Evolutionary conservation across 2,888 invertebrate species (phyloP), one percentile per base, ranked within the genome.

Genomic region (Pelosia muscerda): DNA sequence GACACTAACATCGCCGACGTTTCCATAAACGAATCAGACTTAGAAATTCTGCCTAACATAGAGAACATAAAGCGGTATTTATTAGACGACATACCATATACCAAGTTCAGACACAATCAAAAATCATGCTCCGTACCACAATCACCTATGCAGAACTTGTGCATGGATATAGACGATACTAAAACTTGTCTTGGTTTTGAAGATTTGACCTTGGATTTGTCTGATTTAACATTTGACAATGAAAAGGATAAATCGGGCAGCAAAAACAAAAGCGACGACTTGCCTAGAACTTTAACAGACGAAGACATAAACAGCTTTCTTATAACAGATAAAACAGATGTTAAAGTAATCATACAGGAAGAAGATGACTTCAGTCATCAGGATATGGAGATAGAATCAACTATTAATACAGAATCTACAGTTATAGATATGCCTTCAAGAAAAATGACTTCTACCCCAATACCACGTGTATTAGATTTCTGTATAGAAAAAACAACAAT

Each of bases 221-320:
- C 92, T 63, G 93, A 94, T 75, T 78, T 94, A 2, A 82, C 89
- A 19, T 93, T 93, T 79, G 94, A 93, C 59, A 90, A 84, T 72
- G 90, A 90, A 19, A 93, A 89, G 75, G 90, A 90, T 26, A 92
- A 91, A 78, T 87, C 88, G 25, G 82, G 82, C 5, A 88, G 76
- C 69, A 84, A 77, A 58, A 87, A 86, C 65, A 92, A 91, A 83
- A 90, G 86, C 72, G 93, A 93, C 65, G 93, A 94, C 69, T 78
- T 90, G 70, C 93, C 92, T 38, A 86, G 88, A n/a, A 88, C 92
- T 5, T 78, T 95, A 57, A 95, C 95, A 11, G 95, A 95, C 2
- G 95, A 94, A 81, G 95, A 95, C 61, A 86, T 95, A 3, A 93
- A 95, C 70, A 93, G 94, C 71, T 95, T 95, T 81, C 79, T 95